These are phyloP conservation scores for Plebejus anna DNA, from an alignment of 2,888 invertebrate species.

Conservation along the genomic window DNA sequence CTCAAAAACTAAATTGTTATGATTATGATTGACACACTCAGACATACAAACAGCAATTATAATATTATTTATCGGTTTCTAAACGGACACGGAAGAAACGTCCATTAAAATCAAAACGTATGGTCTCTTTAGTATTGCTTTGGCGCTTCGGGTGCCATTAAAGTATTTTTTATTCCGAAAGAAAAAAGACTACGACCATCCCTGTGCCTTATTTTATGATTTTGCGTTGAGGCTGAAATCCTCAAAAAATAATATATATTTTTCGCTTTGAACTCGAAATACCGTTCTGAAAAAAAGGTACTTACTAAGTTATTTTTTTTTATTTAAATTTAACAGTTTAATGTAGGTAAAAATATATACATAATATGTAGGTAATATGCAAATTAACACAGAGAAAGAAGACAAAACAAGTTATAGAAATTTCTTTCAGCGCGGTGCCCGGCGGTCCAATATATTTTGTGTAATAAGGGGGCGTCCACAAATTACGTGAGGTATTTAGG, in stretches of 20 bases:
- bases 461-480: too few species aligned
- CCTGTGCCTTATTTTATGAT: background rate
- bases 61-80: background rate
- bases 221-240: background rate
- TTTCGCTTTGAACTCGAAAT: background rate
- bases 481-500: too few species aligned
- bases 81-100: background rate
- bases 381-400: too few species aligned
- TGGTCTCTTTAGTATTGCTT: background rate
- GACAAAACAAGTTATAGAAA: too few species aligned
- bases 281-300: background rate
- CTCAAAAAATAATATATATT: background rate
- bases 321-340: too few species aligned
- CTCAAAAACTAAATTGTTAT: background rate
- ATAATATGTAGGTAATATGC: too few species aligned
- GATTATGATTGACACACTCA: background rate
- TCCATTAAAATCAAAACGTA: background rate
- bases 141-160: conserved; percentile 50
- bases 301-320: too few species aligned
- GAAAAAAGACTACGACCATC: conserved; percentile 35
- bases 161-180: conserved; percentile 47
- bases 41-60: too few species aligned
- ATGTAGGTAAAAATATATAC: too few species aligned
- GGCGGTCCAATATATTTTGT: too few species aligned
- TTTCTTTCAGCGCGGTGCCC: too few species aligned